Evolutionary conservation across 2,113 vertebrate species (phyloP).

Genomic region (Eublepharis macularius): DNA sequence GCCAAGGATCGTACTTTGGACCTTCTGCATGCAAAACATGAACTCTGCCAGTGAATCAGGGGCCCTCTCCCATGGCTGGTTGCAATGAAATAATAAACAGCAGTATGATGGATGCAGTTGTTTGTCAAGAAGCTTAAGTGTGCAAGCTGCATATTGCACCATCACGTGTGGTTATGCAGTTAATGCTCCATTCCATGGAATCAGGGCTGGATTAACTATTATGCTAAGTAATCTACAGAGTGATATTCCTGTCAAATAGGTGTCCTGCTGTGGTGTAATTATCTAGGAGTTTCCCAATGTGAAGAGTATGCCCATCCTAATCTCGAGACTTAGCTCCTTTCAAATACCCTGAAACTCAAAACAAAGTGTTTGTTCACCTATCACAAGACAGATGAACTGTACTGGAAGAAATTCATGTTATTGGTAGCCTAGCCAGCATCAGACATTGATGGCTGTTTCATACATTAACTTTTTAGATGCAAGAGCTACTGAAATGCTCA

Average conservation of each 20-base stretch:
- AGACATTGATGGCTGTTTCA: neutral
- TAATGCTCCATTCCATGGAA: neutral
- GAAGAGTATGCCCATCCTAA: neutral
- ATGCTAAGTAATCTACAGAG: neutral
- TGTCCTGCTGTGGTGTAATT: neutral
- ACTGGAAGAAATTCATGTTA: neutral
- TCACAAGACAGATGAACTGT: neutral
- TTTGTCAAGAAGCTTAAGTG: neutral
- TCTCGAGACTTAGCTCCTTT: neutral
- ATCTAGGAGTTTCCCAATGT: neutral
- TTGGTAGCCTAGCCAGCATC: neutral
- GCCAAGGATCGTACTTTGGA: no score
- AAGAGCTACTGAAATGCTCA: neutral
- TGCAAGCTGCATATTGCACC: neutral
- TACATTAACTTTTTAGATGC: neutral
- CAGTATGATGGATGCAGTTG: neutral
- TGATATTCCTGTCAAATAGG: neutral
- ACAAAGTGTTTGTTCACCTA: neutral
- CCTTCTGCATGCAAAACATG: no score
- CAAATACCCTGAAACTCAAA: neutral
- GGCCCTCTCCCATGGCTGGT: neutral
- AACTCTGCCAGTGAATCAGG: no score
- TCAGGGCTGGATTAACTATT: neutral
- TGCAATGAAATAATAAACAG: neutral
- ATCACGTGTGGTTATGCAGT: neutral